phyloP scores from a whole-genome alignment of 2,888 invertebrate species.

The Camponotus fellah region DNA sequence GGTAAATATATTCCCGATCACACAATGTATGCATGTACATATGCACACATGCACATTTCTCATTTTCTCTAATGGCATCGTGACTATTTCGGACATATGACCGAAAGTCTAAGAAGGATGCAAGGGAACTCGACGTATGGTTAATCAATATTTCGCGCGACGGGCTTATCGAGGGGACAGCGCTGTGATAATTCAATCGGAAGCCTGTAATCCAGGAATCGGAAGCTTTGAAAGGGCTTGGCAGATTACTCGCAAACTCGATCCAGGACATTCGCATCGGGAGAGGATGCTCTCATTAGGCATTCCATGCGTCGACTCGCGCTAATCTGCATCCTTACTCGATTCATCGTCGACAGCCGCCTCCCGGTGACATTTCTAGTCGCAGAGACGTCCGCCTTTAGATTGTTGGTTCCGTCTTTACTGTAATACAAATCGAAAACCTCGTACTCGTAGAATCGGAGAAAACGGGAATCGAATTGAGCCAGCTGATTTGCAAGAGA shows the following conservation, averaged over 20 bases:
- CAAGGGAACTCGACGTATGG: conserved; percentile 16
- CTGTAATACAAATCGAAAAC: conserved; percentile 23
- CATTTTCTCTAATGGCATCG: not conserved
- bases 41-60: not conserved
- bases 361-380: conserved; percentile 28
- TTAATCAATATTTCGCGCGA: conserved; percentile 67
- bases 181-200: conserved; percentile 78
- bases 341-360: conserved; percentile 18
- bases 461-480: conserved; percentile 16
- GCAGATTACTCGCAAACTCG: conserved; percentile 59
- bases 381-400: conserved; percentile 48
- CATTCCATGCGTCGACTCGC: conserved; percentile 77
- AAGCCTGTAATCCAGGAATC: conserved; percentile 77
- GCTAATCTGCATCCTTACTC: conserved; percentile 77
- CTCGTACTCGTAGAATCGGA: not conserved
- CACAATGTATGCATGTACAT: not conserved
- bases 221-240: conserved; percentile 69
- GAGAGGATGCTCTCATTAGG: conserved; percentile 74
- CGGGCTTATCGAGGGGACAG: conserved; percentile 40
- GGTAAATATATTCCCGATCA: conserved; percentile 9
- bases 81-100: conserved; percentile 22
- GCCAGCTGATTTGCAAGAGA: conserved; percentile 15
- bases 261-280: conserved; percentile 49
- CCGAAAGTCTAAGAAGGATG: conserved; percentile 57
- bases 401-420: conserved; percentile 62